Conservation (phyloP, 2,888 invertebrate genomes). For the Agonopterix subpropinquella region DNA sequence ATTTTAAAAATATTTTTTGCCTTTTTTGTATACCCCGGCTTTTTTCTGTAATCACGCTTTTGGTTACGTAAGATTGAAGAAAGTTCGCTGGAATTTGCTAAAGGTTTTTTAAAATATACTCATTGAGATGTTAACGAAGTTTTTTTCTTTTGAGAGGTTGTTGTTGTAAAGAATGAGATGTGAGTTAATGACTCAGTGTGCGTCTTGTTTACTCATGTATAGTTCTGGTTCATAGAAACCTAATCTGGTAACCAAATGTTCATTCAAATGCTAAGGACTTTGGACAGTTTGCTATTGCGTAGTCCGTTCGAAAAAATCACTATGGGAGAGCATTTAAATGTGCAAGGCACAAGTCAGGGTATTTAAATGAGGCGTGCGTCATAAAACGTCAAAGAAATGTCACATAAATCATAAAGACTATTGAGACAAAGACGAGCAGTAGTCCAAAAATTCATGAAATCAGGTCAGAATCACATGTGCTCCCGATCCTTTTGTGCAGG, state of each 20-base stretch:
- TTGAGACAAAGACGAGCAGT: slow-evolving; percentile 55
- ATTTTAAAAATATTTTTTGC: slow-evolving; percentile 39
- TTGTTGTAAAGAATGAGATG: slow-evolving; percentile 27
- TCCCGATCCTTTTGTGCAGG: slow-evolving; percentile 41
- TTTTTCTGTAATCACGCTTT: slow-evolving; percentile 28
- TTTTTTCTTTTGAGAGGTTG: slow-evolving; percentile 11
- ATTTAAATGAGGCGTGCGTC: slow-evolving; percentile 71
- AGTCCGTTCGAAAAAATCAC: slow-evolving; percentile 51
- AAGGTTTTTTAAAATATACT: neutral
- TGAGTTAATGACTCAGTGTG: slow-evolving; percentile 42
- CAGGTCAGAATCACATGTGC: slow-evolving; percentile 74
- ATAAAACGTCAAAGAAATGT: slow-evolving; percentile 67
- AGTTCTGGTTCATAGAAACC: slow-evolving; percentile 53
- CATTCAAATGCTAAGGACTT: slow-evolving; percentile 65
- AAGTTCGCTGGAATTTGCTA: slow-evolving; percentile 8
- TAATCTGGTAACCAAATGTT: slow-evolving; percentile 74
- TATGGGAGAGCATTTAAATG: slow-evolving; percentile 58
- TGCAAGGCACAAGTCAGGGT: slow-evolving; percentile 64
- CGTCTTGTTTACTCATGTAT: slow-evolving; percentile 54
- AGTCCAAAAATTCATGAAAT: slow-evolving; percentile 47
- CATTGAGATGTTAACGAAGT: neutral
- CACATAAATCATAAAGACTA: slow-evolving; percentile 69
- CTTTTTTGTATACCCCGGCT: slow-evolving; percentile 17
- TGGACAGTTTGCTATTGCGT: slow-evolving; percentile 30
- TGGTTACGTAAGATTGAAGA: slow-evolving; percentile 29